Conservation (phyloP, 2,888 invertebrate species). For the Troglohyphantes excavatus region DNA sequence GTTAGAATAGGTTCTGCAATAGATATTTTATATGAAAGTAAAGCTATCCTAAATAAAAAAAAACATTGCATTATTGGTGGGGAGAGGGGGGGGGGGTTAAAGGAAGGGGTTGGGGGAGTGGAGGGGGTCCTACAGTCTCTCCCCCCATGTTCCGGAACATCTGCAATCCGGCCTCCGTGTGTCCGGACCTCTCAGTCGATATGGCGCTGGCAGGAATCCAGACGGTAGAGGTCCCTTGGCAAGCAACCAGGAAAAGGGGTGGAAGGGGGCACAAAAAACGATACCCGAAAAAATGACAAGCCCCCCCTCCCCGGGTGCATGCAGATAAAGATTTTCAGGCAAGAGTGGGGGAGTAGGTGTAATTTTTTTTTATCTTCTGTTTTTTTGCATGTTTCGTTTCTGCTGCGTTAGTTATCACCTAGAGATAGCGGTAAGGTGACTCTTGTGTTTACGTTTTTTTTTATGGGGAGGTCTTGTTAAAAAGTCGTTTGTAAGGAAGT, state of each 20-base stretch:
- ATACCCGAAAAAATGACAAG: constrained; percentile 30
- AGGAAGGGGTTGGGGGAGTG: too few relatives aligned
- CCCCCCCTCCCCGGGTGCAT: background rate
- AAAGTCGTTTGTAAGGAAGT: background rate
- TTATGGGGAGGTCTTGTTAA: background rate
- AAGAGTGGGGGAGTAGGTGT: background rate
- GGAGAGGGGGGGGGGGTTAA: too few relatives aligned
- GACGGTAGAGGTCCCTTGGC: constrained; percentile 47
- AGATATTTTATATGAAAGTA: too few relatives aligned
- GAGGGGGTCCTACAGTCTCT: too few relatives aligned
- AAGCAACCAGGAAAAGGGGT: constrained; percentile 60
- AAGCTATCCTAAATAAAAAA: too few relatives aligned
- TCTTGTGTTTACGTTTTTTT: background rate
- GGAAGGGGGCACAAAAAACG: constrained; percentile 4
- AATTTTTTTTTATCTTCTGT: background rate
- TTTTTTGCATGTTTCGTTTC: background rate
- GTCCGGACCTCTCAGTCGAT: constrained; percentile 42
- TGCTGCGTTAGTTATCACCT: background rate
- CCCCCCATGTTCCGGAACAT: constrained; percentile 20
- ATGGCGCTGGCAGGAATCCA: constrained; percentile 69
- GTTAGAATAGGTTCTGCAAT: too few relatives aligned
- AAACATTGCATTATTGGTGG: too few relatives aligned
- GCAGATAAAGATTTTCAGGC: background rate
- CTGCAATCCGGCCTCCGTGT: constrained; percentile 11
- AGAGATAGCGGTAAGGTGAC: background rate